phyloP scores from a whole-genome alignment of 1,140 invertebrate species.

The Triops cancriformis region DNA sequence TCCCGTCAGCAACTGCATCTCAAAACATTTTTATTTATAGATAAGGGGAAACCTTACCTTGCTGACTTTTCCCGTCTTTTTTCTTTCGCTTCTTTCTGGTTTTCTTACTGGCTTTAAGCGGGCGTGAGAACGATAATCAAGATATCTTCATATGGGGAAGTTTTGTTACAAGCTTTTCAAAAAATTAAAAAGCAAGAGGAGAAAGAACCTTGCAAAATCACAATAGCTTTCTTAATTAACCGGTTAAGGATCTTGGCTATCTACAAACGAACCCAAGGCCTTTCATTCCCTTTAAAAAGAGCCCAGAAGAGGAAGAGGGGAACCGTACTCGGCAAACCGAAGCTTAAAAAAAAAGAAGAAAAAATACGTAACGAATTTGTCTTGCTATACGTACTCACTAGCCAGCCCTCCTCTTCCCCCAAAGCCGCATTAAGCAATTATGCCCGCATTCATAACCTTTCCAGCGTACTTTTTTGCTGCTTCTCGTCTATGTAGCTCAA shows the following conservation, averaged over 20 bases:
- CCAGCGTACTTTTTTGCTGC: background rate
- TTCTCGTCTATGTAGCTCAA: conserved; percentile 1
- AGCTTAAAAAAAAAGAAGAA: background rate
- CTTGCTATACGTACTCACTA: background rate
- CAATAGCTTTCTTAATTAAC: conserved; percentile 10
- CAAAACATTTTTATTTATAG: background rate
- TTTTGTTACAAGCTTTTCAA: background rate
- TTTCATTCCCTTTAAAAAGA: background rate
- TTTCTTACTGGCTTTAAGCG: too few relatives aligned
- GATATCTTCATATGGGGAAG: background rate
- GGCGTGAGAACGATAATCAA: conserved; percentile 11
- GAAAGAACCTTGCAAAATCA: background rate
- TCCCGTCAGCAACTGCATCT: background rate
- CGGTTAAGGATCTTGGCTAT: conserved; percentile 1
- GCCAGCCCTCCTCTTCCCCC: background rate
- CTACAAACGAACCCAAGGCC: background rate
- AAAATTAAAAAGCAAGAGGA: background rate
- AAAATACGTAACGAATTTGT: conserved; percentile 5
- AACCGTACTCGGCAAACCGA: background rate
- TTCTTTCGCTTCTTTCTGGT: too few relatives aligned
- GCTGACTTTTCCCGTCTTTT: too few relatives aligned
- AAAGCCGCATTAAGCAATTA: background rate
- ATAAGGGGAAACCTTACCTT: background rate
- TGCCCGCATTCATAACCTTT: conserved; percentile 1
- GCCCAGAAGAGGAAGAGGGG: background rate